Conservation (phyloP, 1,140 invertebrate genomes). For the Berghia stephanieae region DNA sequence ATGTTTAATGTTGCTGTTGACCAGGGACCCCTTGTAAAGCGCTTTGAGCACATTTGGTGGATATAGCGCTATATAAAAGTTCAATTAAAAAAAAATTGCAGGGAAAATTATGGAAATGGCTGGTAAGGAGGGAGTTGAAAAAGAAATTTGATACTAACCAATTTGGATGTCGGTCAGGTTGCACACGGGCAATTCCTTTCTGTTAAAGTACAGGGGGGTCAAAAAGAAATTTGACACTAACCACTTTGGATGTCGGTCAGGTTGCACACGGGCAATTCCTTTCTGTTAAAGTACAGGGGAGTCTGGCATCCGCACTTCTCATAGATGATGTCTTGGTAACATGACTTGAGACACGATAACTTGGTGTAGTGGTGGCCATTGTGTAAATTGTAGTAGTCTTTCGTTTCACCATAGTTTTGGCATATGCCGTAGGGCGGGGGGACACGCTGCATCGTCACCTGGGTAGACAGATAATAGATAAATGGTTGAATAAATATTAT, state of each 20-base stretch:
- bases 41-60: too few relatives aligned
- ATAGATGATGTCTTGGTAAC: constrained; percentile 44
- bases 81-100: too few relatives aligned
- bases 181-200: constrained; percentile 38
- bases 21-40: too few relatives aligned
- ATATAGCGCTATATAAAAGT: too few relatives aligned
- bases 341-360: constrained; percentile 54
- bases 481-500: too few relatives aligned
- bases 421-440: constrained; percentile 49
- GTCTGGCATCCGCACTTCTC: constrained; percentile 43
- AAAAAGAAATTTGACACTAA: too few relatives aligned
- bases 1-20: too few relatives aligned
- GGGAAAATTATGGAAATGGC: too few relatives aligned
- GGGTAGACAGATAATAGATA: too few relatives aligned
- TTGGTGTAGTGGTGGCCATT: constrained; percentile 45
- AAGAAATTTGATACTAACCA: too few relatives aligned
- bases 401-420: constrained; percentile 13
- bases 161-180: constrained; percentile 35
- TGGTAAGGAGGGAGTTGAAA: too few relatives aligned
- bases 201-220: constrained; percentile 43
- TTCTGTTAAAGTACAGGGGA: constrained; percentile 40
- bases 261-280: constrained; percentile 40
- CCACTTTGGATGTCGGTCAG: constrained; percentile 32
- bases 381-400: constrained; percentile 41
- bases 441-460: constrained; percentile 45